Base-by-base conservation (phyloP, 2,888 invertebrate species). In the Phalangium opilio region DNA sequence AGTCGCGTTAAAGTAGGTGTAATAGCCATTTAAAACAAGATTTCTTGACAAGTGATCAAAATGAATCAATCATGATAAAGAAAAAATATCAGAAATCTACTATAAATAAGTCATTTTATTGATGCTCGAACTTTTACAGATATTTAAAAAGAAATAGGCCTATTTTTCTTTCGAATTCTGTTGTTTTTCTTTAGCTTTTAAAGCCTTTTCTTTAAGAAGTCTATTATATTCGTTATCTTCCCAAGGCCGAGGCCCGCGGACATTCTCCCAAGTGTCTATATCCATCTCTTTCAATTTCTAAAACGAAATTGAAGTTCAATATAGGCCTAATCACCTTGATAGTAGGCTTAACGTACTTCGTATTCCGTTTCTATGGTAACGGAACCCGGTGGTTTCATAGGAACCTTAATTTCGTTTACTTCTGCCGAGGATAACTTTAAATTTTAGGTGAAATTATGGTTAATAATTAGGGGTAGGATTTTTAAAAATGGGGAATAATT, bases 241-340 rank as follows among this genome's bases (percentile, higher is more conserved):
- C 86, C 86, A 87, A 1, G 87, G 86, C 45, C 89, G 70, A 4
- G 86, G 82, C 0, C 85, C 85, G 58, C 89, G 70, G 55, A 78
- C 76, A 61, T 87, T 86, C 62, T 83, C 76, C 89, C 89, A 90
- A 57, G 79, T 74, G 54, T 85, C 79, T 56, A 83, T 76, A 63
- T 89, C 81, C 35, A 81, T 15, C n/a, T 50, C 27, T 33, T 50
- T 50, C n/a, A 44, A 34, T 40, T 52, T 48, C 50, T 50, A 18
- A 19, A 38, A 43, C 38, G 17, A 47, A 40, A 50, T 36, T 45
- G 20, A 15, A 38, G 35, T 11, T 12, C 32, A 12, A 8, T 15
- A 41, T 17, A 10, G 41, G 15, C n/a, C 8, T 8, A 11, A 18
- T n/a, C n/a, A n/a, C n/a, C n/a, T n/a, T n/a, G 8, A 27, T 7